These are phyloP conservation scores for Euwallacea similis DNA, from an alignment of 1,140 invertebrate species.

Conservation along the genomic window DNA sequence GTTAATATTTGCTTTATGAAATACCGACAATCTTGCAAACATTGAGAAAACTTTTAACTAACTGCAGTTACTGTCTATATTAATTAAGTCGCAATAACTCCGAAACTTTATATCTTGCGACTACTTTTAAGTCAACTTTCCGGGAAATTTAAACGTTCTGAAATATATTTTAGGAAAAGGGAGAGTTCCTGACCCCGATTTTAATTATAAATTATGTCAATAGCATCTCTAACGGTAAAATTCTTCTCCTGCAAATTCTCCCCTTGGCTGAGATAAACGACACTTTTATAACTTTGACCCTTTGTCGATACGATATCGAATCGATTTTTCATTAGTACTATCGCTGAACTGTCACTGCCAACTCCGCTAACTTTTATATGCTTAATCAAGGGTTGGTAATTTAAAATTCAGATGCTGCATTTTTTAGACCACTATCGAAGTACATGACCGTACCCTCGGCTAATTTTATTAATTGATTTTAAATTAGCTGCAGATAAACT, in stretches of 20 bases:
- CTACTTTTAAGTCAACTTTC: no score
- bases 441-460: not conserved
- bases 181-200: no score
- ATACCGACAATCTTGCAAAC: no score
- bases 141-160: no score
- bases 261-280: conserved; percentile 8
- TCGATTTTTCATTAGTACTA: conserved; percentile 24
- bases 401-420: conserved; percentile 15
- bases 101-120: no score
- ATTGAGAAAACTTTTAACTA: no score
- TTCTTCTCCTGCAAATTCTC: not conserved
- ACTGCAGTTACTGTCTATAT: no score
- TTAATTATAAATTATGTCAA: no score
- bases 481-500: not conserved
- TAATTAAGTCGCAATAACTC: no score
- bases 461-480: conserved; percentile 17
- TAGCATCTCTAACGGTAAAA: no score
- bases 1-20: no score
- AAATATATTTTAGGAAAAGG: no score
- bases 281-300: conserved; percentile 13
- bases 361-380: conserved; percentile 10
- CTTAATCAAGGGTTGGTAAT: conserved; percentile 15
- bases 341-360: conserved; percentile 16
- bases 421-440: conserved; percentile 11
- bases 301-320: conserved; percentile 20